Conservation (phyloP, 2,113 vertebrate species). For the Dasyprocta punctata region DNA sequence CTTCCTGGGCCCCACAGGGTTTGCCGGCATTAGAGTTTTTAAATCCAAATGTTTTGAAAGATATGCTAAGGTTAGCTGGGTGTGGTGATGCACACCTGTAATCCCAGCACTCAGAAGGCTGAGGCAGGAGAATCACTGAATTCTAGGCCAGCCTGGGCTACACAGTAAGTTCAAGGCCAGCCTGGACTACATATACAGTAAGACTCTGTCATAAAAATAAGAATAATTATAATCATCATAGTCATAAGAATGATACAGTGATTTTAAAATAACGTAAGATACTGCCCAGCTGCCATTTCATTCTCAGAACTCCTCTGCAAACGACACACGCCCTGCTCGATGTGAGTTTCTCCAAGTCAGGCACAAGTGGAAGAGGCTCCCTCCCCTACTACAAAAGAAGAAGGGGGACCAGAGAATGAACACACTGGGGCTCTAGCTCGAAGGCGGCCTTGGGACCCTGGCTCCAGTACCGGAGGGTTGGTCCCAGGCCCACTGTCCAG, state of each 20-base stretch:
- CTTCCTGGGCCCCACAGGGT: no score
- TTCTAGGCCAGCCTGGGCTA: background rate
- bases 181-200: background rate
- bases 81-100: background rate
- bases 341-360: background rate
- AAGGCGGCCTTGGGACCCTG: no score
- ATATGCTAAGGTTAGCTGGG: background rate
- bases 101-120: background rate
- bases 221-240: background rate
- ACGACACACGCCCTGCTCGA: background rate
- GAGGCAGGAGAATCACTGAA: background rate
- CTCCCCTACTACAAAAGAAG: background rate
- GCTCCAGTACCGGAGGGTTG: background rate
- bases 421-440: rapidly evolving
- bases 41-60: background rate
- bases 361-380: no score
- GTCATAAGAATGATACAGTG: no score
- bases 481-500: no score
- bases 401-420: background rate
- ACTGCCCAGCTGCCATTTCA: background rate
- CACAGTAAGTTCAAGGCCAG: no score
- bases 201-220: background rate
- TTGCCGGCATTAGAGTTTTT: background rate
- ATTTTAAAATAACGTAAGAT: background rate
- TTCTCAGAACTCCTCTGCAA: background rate